phyloP scores from a whole-genome alignment of 2,113 vertebrate genomes.

The Perccottus glenii region DNA sequence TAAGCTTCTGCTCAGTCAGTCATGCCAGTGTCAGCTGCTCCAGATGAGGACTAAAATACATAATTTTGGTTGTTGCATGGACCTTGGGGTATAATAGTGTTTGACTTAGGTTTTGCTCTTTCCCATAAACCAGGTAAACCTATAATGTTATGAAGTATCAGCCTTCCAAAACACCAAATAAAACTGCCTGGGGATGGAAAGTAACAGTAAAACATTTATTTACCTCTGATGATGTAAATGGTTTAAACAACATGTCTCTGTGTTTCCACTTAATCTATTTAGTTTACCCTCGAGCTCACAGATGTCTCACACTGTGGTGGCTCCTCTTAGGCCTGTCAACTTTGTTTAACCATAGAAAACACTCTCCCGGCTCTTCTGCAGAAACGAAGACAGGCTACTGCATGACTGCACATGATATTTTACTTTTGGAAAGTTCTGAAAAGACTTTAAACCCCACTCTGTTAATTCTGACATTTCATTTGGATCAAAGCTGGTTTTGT shows the following conservation, averaged over 20 bases:
- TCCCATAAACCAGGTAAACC: no score
- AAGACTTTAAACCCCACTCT: neutral
- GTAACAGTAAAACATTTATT: neutral
- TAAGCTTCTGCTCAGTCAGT: neutral
- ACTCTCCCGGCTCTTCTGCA: neutral
- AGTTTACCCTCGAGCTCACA: constrained; percentile 23
- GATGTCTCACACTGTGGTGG: constrained; percentile 31
- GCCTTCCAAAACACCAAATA: neutral
- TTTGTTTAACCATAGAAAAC: constrained; percentile 23
- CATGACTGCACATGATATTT: constrained; percentile 30
- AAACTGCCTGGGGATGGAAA: neutral
- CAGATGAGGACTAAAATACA: neutral
- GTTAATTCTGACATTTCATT: constrained; percentile 23
- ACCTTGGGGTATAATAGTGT: no score
- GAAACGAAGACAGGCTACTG: neutral
- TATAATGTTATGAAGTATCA: no score
- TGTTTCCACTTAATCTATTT: constrained; percentile 27
- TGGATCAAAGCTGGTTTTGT: constrained; percentile 15
- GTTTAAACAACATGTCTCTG: constrained; percentile 11
- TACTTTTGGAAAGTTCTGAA: neutral
- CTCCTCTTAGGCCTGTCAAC: constrained; percentile 46
- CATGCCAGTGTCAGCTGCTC: constrained; percentile 12
- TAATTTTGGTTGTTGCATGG: neutral
- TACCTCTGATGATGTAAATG: constrained; percentile 18
- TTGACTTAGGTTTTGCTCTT: no score